Percentiles rank a stretch among this genome's conserved stretches.
Evolutionary conservation across 1,140 invertebrate species (phyloP).

Genomic region (Elymnias hypermnestra): DNA sequence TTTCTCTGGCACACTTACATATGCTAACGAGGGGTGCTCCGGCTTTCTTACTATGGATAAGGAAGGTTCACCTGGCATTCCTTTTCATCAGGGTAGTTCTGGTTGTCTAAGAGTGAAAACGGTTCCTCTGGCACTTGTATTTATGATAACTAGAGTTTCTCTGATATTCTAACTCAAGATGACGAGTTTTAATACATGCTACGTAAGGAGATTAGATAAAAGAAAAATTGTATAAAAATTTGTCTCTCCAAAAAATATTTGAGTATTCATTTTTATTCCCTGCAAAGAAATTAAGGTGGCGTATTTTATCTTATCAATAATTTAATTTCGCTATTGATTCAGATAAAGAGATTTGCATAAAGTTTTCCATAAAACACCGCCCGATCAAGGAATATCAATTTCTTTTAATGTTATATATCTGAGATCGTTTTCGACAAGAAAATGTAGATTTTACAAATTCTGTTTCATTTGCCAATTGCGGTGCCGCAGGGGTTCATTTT

Average conservation of each 20-base stretch:
- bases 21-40: too few species aligned
- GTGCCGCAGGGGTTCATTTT: constrained; percentile 6
- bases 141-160: too few species aligned
- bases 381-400: constrained; percentile 17
- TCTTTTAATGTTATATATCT: constrained; percentile 16
- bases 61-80: too few species aligned
- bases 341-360: constrained; percentile 11
- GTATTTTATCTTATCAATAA: constrained; percentile 9
- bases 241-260: constrained; percentile 1
- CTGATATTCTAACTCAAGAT: too few species aligned
- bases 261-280: background rate
- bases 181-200: too few species aligned
- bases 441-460: constrained; percentile 17
- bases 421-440: constrained; percentile 18
- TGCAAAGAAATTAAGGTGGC: constrained; percentile 2
- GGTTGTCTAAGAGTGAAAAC: too few species aligned
- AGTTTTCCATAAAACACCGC: constrained; percentile 10
- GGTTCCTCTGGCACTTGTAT: too few species aligned
- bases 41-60: too few species aligned
- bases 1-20: too few species aligned
- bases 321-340: constrained; percentile 11
- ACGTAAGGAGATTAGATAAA: too few species aligned
- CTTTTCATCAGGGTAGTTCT: too few species aligned
- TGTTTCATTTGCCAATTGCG: constrained; percentile 18
- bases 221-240: too few species aligned